These are phyloP conservation scores for Leptinotarsa lineolata DNA, from an alignment of 1,140 invertebrate genomes.

Conservation along the genomic window DNA sequence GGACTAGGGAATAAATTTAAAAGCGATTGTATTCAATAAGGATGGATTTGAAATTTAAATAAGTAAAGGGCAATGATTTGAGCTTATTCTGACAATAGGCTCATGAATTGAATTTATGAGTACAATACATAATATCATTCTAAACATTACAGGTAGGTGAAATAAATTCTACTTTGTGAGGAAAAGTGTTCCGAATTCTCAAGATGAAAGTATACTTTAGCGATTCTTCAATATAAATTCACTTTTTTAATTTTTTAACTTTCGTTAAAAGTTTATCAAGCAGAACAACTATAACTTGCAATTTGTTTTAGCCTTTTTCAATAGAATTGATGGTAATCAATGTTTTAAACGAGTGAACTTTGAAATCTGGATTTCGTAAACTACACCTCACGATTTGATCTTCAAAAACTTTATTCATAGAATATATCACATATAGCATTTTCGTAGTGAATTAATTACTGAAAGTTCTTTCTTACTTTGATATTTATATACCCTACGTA, in stretches of 20 bases:
- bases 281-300: no score
- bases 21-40: background rate
- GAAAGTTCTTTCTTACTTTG: no score
- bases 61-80: background rate
- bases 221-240: background rate
- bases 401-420: no score
- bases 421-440: no score
- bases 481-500: no score
- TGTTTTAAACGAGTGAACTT: no score
- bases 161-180: background rate
- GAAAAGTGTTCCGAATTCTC: background rate
- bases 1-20: background rate
- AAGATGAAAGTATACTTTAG: background rate
- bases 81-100: background rate
- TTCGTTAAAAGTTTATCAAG: no score
- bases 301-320: no score
- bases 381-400: no score
- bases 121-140: background rate
- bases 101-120: background rate
- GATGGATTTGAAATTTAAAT: background rate
- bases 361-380: no score
- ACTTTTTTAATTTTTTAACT: background rate
- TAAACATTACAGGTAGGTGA: background rate
- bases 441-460: no score
- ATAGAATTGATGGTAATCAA: no score